Conservation (phyloP, 2,888 invertebrate genomes). For the Coenonympha glycerion region DNA sequence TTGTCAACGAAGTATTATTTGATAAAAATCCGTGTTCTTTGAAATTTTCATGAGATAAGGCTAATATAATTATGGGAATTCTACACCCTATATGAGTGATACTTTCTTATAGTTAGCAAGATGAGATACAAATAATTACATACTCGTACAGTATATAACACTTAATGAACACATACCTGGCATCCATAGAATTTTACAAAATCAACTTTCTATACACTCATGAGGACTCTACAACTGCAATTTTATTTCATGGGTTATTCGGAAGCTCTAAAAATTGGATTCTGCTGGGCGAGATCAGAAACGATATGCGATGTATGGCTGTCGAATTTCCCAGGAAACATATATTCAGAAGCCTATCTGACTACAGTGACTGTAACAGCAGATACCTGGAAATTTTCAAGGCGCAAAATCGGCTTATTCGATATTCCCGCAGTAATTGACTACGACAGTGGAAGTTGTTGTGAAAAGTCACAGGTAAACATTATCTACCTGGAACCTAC, state of each 20-base stretch:
- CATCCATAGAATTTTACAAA: slow-evolving; percentile 36
- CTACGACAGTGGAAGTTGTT: slow-evolving; percentile 34
- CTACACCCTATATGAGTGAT: slow-evolving; percentile 28
- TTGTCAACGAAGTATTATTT: slow-evolving; percentile 26
- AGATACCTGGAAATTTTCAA: slow-evolving; percentile 48
- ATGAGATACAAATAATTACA: slow-evolving; percentile 41
- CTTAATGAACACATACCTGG: slow-evolving; percentile 42
- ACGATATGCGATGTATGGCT: slow-evolving; percentile 75
- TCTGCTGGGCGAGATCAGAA: slow-evolving; percentile 59
- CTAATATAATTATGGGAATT: background rate
- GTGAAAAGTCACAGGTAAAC: slow-evolving; percentile 31
- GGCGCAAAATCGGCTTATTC: slow-evolving; percentile 48
- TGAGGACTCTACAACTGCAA: slow-evolving; percentile 23
- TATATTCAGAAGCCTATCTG: slow-evolving; percentile 39
- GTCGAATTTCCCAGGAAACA: slow-evolving; percentile 56
- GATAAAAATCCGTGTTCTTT: background rate
- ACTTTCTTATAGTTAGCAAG: slow-evolving; percentile 32
- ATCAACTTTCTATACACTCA: background rate
- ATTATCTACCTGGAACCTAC: no score
- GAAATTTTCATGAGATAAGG: slow-evolving; percentile 10
- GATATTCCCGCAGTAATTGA: slow-evolving; percentile 43
- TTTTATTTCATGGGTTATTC: slow-evolving; percentile 45
- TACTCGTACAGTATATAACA: slow-evolving; percentile 37
- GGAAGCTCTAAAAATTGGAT: slow-evolving; percentile 50
- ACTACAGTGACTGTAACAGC: slow-evolving; percentile 22